phyloP scores from a whole-genome alignment of 1,140 invertebrate species.

The Neodiprion fabricii region DNA sequence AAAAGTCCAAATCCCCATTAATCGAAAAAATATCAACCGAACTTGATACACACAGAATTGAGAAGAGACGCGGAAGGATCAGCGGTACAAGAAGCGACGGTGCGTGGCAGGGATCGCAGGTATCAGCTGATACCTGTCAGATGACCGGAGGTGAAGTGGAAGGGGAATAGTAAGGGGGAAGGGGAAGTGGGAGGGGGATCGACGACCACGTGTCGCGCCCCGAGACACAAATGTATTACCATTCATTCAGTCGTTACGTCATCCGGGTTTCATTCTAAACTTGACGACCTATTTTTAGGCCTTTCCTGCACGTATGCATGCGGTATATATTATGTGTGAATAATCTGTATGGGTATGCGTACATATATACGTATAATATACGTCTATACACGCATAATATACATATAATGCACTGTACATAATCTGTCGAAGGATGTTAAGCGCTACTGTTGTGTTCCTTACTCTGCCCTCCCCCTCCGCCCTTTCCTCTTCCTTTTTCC shows the following conservation, averaged over 20 bases:
- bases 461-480: background rate
- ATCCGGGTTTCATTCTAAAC: constrained; percentile 2
- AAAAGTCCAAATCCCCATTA: no score
- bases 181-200: constrained; percentile 9
- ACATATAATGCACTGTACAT: background rate
- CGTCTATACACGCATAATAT: background rate
- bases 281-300: background rate
- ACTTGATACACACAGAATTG: no score
- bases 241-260: background rate
- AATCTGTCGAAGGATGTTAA: background rate
- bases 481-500: background rate
- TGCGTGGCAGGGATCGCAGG: background rate
- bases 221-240: constrained; percentile 7
- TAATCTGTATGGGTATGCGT: background rate
- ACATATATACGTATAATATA: background rate
- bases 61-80: constrained; percentile 3
- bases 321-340: background rate
- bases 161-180: constrained; percentile 15
- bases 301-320: no score
- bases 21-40: no score
- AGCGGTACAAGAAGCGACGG: constrained; percentile 3
- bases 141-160: constrained; percentile 16
- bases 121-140: constrained; percentile 3
- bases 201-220: background rate
- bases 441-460: background rate